Percentiles rank a stretch among this genome's conserved stretches.
These are phyloP conservation scores for Melanostigma gelatinosum DNA, from an alignment of 2,113 vertebrate genomes.

Conservation along the genomic window DNA sequence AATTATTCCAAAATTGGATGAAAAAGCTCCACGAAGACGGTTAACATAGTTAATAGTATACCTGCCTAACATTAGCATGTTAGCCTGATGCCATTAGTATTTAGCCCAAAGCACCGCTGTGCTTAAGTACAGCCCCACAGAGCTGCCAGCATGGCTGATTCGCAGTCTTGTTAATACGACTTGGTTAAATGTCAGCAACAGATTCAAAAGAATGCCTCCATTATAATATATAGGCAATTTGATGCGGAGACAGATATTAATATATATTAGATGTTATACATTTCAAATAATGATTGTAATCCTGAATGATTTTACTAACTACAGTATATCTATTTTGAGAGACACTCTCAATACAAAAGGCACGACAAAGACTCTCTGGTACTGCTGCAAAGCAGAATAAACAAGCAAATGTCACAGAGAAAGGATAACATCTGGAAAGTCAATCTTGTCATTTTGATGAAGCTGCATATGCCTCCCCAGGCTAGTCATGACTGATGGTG, in stretches of 20 bases:
- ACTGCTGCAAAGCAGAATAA: slow-evolving; percentile 59
- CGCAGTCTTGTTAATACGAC: background rate
- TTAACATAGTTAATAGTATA: background rate
- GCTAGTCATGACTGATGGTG: slow-evolving; percentile 75
- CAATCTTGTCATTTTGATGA: slow-evolving; percentile 81
- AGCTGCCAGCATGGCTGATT: background rate
- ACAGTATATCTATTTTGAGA: slow-evolving; percentile 25
- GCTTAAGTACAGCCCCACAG: background rate
- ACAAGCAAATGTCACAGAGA: slow-evolving; percentile 73
- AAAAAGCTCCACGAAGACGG: background rate
- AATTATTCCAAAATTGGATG: too few species aligned
- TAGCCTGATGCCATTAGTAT: background rate
- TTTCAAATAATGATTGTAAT: background rate
- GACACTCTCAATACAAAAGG: background rate
- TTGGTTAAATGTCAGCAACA: background rate
- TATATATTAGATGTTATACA: background rate
- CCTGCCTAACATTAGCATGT: background rate
- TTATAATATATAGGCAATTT: background rate
- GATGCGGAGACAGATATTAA: background rate
- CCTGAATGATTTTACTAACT: background rate
- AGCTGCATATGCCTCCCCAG: slow-evolving; percentile 66
- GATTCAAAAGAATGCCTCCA: background rate
- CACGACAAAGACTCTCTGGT: slow-evolving; percentile 7
- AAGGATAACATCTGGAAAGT: slow-evolving; percentile 78
- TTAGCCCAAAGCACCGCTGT: background rate